Conservation (phyloP, 2,113 vertebrate species). For the Coracopsis vasa region DNA sequence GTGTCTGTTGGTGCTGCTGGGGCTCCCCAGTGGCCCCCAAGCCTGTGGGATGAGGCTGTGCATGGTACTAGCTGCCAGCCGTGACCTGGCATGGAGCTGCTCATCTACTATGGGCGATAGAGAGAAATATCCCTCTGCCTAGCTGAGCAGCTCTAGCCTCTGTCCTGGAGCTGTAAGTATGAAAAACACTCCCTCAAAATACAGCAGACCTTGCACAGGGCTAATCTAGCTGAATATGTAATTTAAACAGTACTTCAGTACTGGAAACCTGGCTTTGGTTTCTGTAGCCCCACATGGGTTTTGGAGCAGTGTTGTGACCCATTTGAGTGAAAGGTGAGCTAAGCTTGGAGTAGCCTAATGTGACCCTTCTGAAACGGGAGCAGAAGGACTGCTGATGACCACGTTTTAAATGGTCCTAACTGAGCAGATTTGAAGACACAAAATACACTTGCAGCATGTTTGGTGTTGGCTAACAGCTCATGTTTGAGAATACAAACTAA, state of each 20-base stretch:
- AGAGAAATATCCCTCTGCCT: not conserved
- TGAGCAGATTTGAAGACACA: not conserved
- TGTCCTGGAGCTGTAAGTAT: not conserved
- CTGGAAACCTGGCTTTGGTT: not conserved
- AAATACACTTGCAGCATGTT: not conserved
- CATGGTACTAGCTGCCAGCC: not conserved
- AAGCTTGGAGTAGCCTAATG: not conserved
- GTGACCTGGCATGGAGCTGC: not conserved
- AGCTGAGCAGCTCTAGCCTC: not conserved
- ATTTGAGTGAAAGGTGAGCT: not conserved
- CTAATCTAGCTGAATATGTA: not conserved
- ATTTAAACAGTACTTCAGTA: not conserved
- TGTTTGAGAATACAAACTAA: not conserved
- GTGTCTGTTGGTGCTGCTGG: not conserved
- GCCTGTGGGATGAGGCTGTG: not conserved
- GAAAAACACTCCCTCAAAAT: not conserved
- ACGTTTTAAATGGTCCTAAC: not conserved
- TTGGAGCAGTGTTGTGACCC: not conserved
- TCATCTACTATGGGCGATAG: not conserved
- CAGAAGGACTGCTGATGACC: not conserved
- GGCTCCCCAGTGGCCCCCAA: fast-evolving
- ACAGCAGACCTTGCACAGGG: not conserved
- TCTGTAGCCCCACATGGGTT: not conserved
- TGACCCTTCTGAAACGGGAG: not conserved
- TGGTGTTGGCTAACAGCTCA: not conserved